Conservation (phyloP, 2,113 vertebrate species). For the Fregetta grallaria region DNA sequence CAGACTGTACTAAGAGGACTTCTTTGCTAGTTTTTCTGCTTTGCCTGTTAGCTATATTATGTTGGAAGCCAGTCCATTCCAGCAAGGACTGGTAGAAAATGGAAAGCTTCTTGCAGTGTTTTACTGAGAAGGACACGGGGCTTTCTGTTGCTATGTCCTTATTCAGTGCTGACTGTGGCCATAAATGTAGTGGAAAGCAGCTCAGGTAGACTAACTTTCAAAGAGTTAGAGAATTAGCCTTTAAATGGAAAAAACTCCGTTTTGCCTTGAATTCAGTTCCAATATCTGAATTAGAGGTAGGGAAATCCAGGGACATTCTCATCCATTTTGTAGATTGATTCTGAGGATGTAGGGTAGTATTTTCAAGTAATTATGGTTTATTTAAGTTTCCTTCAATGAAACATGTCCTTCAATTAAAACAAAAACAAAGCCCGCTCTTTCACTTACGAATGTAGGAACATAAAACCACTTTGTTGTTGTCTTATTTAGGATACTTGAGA, state of each 20-base stretch:
- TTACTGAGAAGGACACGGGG: background rate
- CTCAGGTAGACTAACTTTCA: background rate
- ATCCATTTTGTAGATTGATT: background rate
- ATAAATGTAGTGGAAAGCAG: background rate
- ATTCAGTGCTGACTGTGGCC: background rate
- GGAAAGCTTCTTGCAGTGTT: background rate
- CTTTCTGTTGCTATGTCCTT: background rate
- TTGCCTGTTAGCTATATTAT: background rate
- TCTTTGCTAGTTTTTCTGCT: background rate
- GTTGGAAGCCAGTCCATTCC: background rate
- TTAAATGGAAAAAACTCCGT: background rate
- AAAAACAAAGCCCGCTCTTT: background rate
- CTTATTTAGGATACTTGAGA: constrained; percentile 84
- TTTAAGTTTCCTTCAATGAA: background rate
- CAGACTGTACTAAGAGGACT: background rate
- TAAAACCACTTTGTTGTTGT: background rate
- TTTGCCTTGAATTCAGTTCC: background rate
- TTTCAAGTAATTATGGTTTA: background rate
- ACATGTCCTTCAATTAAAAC: background rate
- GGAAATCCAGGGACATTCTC: background rate
- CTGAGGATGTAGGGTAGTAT: background rate
- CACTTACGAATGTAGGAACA: rapidly evolving
- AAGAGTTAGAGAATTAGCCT: background rate
- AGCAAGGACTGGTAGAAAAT: background rate
- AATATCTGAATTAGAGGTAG: background rate